phyloP scores from a whole-genome alignment of 2,797 vertebrate species.

The Clangula hyemalis region DNA sequence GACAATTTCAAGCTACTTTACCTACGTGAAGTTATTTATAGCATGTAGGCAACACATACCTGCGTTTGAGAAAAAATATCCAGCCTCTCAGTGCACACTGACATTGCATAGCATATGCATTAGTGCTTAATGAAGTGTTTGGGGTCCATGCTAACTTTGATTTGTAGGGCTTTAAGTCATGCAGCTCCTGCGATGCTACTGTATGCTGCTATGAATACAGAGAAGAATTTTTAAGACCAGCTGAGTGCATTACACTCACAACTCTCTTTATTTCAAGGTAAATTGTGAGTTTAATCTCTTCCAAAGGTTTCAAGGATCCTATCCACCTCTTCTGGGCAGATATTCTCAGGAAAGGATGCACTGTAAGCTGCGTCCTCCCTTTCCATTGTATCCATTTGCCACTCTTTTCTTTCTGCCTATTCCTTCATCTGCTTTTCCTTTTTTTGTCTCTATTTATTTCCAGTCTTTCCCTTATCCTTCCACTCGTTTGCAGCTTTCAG shows the following conservation, averaged over 20 bases:
- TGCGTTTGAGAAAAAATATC: background rate
- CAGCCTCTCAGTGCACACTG: background rate
- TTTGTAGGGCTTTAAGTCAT: constrained; percentile 21
- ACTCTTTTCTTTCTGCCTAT: background rate
- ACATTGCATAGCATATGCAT: background rate
- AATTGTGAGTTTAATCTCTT: background rate
- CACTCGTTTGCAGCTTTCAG: background rate
- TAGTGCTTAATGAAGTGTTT: constrained; percentile 19
- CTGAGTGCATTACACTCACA: background rate
- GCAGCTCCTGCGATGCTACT: background rate
- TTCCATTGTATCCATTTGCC: background rate
- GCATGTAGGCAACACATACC: background rate
- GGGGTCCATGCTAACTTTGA: background rate
- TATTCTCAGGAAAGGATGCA: background rate
- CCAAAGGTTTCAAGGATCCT: background rate
- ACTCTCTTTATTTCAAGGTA: background rate
- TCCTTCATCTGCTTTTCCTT: background rate
- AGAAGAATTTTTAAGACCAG: constrained; percentile 12
- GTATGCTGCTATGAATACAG: background rate
- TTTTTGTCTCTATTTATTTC: background rate
- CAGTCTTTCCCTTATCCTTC: background rate
- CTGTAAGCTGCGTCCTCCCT: background rate
- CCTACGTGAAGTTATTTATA: background rate
- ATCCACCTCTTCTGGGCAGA: background rate
- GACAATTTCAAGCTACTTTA: background rate